Evolutionary conservation across 2,797 vertebrate genomes (phyloP).

Genomic region (Corythornis leucogaster): DNA sequence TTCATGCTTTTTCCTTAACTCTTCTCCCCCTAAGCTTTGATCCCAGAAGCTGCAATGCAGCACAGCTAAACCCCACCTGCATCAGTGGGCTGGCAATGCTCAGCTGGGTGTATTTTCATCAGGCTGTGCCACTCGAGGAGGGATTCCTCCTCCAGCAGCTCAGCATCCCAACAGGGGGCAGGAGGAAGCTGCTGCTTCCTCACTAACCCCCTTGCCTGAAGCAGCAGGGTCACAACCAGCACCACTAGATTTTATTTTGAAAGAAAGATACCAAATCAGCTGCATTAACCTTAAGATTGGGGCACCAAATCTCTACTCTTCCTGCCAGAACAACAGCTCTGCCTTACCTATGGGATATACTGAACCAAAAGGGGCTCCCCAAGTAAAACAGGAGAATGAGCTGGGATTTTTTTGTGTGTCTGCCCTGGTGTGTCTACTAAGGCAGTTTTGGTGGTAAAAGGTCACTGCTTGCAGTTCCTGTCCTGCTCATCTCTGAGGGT

Average conservation of each 20-base stretch:
- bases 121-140: neutral
- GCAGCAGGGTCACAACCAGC: neutral
- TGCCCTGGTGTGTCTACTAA: neutral
- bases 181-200: neutral
- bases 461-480: neutral
- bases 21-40: neutral
- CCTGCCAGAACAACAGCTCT: neutral
- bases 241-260: neutral
- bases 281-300: neutral
- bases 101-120: neutral
- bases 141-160: neutral
- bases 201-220: neutral
- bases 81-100: neutral
- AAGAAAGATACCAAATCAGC: neutral
- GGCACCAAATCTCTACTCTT: neutral
- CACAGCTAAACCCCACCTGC: neutral
- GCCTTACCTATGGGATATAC: neutral
- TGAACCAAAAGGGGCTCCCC: neutral
- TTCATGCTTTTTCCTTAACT: neutral
- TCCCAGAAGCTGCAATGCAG: neutral
- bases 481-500: neutral
- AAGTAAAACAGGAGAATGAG: neutral
- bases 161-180: accelerated
- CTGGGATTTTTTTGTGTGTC: neutral
- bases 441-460: neutral